Percentiles rank a stretch among this genome's conserved stretches.
These are phyloP conservation scores for Nanorana parkeri DNA, from an alignment of 2,113 vertebrate genomes.

Conservation along the genomic window DNA sequence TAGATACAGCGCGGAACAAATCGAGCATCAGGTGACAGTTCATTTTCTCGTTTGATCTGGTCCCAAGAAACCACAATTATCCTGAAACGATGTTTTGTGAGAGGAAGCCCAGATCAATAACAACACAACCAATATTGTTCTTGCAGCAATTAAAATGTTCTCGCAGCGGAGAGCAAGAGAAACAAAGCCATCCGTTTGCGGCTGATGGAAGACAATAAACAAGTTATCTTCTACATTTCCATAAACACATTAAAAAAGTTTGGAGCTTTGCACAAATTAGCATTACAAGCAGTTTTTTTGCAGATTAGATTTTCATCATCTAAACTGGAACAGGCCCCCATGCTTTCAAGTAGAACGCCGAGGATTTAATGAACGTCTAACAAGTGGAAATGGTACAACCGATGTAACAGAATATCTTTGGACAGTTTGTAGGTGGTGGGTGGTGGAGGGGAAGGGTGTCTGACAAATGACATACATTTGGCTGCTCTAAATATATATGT, in stretches of 20 bases:
- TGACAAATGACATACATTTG: slow-evolving; percentile 4
- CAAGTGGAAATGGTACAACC: neutral
- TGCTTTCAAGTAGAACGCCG: neutral
- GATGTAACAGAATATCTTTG: neutral
- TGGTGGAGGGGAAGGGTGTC: neutral
- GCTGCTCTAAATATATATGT: neutral
- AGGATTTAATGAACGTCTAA: slow-evolving; percentile 12
- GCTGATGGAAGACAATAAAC: slow-evolving; percentile 40
- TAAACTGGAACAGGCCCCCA: neutral
- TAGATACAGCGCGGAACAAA: slow-evolving; percentile 23
- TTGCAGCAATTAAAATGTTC: slow-evolving; percentile 48
- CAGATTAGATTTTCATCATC: slow-evolving; percentile 18
- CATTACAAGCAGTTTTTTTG: neutral
- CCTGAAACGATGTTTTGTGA: slow-evolving; percentile 10
- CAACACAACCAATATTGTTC: slow-evolving; percentile 3
- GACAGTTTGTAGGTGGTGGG: neutral
- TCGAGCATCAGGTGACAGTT: slow-evolving; percentile 17
- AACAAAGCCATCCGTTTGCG: slow-evolving; percentile 1
- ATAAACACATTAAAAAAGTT: slow-evolving; percentile 36
- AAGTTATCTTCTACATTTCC: slow-evolving; percentile 39
- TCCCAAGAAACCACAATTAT: slow-evolving; percentile 35
- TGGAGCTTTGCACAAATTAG: slow-evolving; percentile 7
- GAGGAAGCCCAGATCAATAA: slow-evolving; percentile 15
- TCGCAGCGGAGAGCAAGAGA: neutral
- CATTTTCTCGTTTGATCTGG: slow-evolving; percentile 12